phyloP scores from a whole-genome alignment of 2,797 vertebrate genomes.

The Hirundo rustica region DNA sequence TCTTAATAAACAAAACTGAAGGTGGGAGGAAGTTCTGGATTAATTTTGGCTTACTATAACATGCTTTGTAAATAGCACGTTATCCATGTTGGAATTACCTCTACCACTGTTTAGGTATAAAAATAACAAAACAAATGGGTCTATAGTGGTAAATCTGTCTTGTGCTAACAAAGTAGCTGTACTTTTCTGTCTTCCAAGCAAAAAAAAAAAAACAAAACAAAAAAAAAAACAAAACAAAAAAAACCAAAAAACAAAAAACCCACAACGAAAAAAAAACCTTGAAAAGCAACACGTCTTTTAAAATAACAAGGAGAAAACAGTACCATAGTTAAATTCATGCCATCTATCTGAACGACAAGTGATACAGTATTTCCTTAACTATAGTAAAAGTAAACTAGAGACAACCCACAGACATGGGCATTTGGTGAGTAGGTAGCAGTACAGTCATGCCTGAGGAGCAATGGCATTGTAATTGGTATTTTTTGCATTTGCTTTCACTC shows the following conservation, averaged over 20 bases:
- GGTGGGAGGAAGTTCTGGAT: not conserved
- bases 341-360: not conserved
- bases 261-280: not conserved
- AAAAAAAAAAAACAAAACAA: not conserved
- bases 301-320: slow-evolving; percentile 3
- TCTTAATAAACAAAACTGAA: not conserved
- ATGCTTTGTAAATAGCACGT: not conserved
- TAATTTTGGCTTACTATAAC: not conserved
- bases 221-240: not conserved
- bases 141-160: not conserved
- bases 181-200: not conserved
- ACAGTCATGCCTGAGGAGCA: slow-evolving; percentile 34
- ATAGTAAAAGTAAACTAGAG: slow-evolving; percentile 6
- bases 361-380: slow-evolving; percentile 15
- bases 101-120: not conserved
- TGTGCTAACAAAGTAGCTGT: not conserved
- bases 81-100: not conserved
- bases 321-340: not conserved
- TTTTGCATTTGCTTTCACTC: not conserved
- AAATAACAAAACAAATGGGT: not conserved
- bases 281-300: not conserved
- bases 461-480: slow-evolving; percentile 26
- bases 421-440: slow-evolving; percentile 59
- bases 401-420: slow-evolving; percentile 37
- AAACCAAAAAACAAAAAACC: no score